Percentiles rank a stretch among this genome's conserved stretches.
phyloP scores from a whole-genome alignment of 2,113 vertebrate species.

The Dipodomys ordii region DNA sequence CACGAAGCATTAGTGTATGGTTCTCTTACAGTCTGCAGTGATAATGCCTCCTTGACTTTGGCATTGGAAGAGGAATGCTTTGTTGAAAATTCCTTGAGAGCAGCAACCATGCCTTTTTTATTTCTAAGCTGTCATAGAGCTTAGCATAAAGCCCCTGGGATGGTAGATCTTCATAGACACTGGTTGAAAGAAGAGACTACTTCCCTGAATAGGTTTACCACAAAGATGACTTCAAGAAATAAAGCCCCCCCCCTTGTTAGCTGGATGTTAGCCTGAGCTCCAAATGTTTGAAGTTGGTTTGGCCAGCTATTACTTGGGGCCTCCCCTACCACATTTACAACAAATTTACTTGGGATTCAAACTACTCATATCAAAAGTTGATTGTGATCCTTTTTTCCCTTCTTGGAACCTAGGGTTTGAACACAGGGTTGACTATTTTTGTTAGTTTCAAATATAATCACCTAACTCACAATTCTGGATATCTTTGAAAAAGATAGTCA shows the following conservation, averaged over 20 bases:
- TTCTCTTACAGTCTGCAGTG: slow-evolving; percentile 1
- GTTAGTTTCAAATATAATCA: slow-evolving; percentile 39
- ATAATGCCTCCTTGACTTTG: not conserved
- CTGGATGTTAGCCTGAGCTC: not conserved
- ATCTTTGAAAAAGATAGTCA: slow-evolving; percentile 10
- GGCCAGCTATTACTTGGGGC: not conserved
- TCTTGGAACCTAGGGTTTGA: not conserved
- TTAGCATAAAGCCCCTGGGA: slow-evolving; percentile 24
- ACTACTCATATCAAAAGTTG: not conserved
- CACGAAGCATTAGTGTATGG: not conserved
- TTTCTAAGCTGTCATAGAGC: not conserved
- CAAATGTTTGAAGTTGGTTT: slow-evolving; percentile 22
- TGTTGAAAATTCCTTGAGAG: slow-evolving; percentile 63
- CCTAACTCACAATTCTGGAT: slow-evolving; percentile 4
- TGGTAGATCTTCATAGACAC: slow-evolving; percentile 29
- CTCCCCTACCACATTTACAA: not conserved
- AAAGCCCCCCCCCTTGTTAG: not conserved
- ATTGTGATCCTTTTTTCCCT: not conserved
- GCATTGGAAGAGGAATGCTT: slow-evolving; percentile 29
- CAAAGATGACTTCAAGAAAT: slow-evolving; percentile 40
- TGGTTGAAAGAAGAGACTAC: slow-evolving; percentile 29
- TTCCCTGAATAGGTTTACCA: not conserved
- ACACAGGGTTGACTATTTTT: not conserved
- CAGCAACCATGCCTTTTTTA: slow-evolving; percentile 36
- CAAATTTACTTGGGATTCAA: slow-evolving; percentile 11